Conservation (phyloP, 1,140 invertebrate genomes). For the Probaryconus sp. region DNA sequence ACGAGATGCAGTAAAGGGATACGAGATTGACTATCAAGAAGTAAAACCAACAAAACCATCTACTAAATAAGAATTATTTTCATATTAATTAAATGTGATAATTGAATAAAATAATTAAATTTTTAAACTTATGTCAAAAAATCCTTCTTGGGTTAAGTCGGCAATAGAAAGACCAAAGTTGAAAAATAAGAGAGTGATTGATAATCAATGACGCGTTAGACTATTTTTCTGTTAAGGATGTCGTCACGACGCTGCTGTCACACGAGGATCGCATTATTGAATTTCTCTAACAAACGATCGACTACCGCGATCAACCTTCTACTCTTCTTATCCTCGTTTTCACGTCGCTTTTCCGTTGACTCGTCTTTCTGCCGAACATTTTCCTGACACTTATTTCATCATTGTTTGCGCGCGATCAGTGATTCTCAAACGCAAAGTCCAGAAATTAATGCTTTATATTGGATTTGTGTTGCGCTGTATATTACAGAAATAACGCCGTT, state of each 20-base stretch:
- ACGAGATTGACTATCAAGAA: too few relatives aligned
- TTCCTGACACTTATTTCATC: constrained; percentile 42
- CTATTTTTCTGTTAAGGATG: constrained; percentile 47
- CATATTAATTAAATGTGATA: too few relatives aligned
- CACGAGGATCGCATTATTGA: constrained; percentile 68
- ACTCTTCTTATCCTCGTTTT: constrained; percentile 45
- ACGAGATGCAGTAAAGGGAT: too few relatives aligned
- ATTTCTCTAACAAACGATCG: constrained; percentile 72
- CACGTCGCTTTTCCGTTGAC: constrained; percentile 26
- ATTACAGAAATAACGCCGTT: constrained; percentile 1
- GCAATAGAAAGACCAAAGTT: constrained; percentile 33
- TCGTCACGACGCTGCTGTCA: constrained; percentile 61
- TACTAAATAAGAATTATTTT: too few relatives aligned
- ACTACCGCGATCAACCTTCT: constrained; percentile 54
- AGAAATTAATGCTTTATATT: constrained; percentile 7
- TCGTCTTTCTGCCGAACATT: constrained; percentile 46
- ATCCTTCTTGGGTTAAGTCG: constrained; percentile 22
- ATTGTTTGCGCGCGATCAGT: constrained; percentile 42
- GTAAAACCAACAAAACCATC: too few relatives aligned
- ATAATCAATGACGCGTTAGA: constrained; percentile 66
- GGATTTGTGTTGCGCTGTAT: constrained; percentile 10
- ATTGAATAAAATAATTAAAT: constrained; percentile 78
- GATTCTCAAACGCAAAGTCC: constrained; percentile 15
- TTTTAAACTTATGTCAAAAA: too few relatives aligned
- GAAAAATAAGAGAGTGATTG: constrained; percentile 66